Evolutionary conservation across 1,140 invertebrate genomes (phyloP).

Genomic region (Drosophila simulans): DNA sequence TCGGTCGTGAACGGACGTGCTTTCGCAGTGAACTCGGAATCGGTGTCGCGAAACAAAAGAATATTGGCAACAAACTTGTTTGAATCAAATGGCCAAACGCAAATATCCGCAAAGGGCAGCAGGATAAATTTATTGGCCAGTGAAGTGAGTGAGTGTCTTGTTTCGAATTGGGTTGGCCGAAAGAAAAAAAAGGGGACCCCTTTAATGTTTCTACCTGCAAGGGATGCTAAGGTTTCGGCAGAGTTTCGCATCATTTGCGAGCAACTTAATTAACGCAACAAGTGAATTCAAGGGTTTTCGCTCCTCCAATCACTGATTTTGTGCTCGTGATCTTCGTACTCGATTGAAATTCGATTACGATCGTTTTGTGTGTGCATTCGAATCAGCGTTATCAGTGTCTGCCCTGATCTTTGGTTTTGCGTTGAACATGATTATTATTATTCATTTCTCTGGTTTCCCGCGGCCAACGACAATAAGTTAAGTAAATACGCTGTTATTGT

Average conservation of each 20-base stretch:
- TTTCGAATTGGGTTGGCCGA: not conserved
- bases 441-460: constrained; percentile 28
- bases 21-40: constrained; percentile 18
- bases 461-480: constrained; percentile 48
- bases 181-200: not conserved
- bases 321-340: constrained; percentile 50
- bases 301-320: constrained; percentile 23
- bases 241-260: not conserved
- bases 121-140: constrained; percentile 32
- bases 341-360: constrained; percentile 34
- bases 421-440: constrained; percentile 35
- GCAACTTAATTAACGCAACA: constrained; percentile 24
- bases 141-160: constrained; percentile 36
- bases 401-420: constrained; percentile 41
- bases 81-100: constrained; percentile 38
- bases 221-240: constrained; percentile 1
- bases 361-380: constrained; percentile 42
- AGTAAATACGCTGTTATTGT: constrained; percentile 37
- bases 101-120: constrained; percentile 40
- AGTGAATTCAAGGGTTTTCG: constrained; percentile 24
- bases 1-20: constrained; percentile 71
- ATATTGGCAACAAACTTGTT: constrained; percentile 75
- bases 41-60: constrained; percentile 54
- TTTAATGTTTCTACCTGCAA: constrained; percentile 10
- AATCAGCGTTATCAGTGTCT: constrained; percentile 54